These are phyloP conservation scores for Belonocnema kinseyi DNA, from an alignment of 1,140 invertebrate species.

Conservation along the genomic window DNA sequence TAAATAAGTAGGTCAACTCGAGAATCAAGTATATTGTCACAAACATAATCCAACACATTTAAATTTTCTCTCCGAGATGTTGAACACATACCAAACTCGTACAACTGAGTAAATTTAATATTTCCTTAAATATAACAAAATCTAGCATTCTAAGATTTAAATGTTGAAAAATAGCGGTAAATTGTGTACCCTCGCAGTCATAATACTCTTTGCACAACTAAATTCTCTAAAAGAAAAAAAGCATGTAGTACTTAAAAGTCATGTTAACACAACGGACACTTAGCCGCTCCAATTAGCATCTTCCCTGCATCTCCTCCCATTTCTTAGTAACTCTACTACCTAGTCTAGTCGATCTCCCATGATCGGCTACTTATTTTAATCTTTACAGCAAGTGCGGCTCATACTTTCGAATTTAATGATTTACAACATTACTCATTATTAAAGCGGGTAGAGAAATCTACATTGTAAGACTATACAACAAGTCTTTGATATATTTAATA, in stretches of 20 bases:
- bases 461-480: too few relatives aligned
- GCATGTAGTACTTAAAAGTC: slow-evolving; percentile 54
- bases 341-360: slow-evolving; percentile 38
- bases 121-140: too few relatives aligned
- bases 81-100: neutral
- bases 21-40: slow-evolving; percentile 11
- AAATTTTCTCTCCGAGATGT: neutral
- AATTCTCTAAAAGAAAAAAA: slow-evolving; percentile 17
- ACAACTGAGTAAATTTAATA: neutral
- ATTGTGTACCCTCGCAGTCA: neutral
- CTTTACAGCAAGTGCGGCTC: too few relatives aligned
- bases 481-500: too few relatives aligned
- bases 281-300: slow-evolving; percentile 65
- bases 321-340: slow-evolving; percentile 35
- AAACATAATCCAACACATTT: neutral
- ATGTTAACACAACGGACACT: slow-evolving; percentile 61
- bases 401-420: too few relatives aligned
- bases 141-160: too few relatives aligned
- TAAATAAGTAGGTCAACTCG: slow-evolving; percentile 8
- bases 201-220: neutral
- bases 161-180: too few relatives aligned
- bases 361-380: too few relatives aligned
- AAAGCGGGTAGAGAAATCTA: too few relatives aligned
- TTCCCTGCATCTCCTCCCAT: slow-evolving; percentile 53
- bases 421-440: too few relatives aligned